phyloP scores from a whole-genome alignment of 2,888 invertebrate genomes.

The Capitulum mitella region DNA sequence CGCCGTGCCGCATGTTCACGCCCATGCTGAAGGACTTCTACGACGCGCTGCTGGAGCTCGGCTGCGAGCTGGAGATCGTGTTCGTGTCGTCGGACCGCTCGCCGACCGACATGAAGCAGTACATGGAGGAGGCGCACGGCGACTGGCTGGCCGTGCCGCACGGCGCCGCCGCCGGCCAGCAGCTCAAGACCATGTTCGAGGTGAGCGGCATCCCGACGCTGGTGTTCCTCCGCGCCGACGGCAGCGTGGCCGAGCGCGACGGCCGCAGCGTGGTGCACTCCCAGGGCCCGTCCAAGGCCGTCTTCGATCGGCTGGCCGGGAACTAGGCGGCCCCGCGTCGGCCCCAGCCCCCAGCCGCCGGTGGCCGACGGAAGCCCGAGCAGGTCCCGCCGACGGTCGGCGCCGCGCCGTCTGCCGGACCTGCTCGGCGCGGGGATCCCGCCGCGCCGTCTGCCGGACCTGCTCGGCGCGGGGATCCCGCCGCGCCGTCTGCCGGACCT shows the following conservation, averaged over 20 bases:
- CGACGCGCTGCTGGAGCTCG: slow-evolving; percentile 39
- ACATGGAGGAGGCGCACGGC: slow-evolving; percentile 46
- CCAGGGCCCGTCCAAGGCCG: neutral
- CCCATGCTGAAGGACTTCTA: slow-evolving; percentile 46
- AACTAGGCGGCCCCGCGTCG: neutral
- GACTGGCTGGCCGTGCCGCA: slow-evolving; percentile 45
- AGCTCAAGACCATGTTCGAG: neutral
- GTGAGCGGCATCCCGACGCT: neutral
- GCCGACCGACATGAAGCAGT: slow-evolving; percentile 41
- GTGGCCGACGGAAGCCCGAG: neutral
- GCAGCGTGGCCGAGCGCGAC: neutral
- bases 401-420: too few species aligned
- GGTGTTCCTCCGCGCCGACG: neutral
- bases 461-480: too few species aligned
- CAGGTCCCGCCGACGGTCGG: too few species aligned
- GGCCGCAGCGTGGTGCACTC: neutral
- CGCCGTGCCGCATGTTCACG: slow-evolving; percentile 45
- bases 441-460: too few species aligned
- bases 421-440: too few species aligned
- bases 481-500: too few species aligned
- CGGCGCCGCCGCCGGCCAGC: slow-evolving; percentile 40
- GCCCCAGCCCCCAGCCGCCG: neutral
- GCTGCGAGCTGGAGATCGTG: slow-evolving; percentile 46
- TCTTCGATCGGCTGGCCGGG: neutral
- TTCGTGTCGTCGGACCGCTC: slow-evolving; percentile 48